Evolutionary conservation across 2,113 vertebrate genomes (phyloP), one percentile per base, ranked within the genome.

Genomic region (Promerops cafer): DNA sequence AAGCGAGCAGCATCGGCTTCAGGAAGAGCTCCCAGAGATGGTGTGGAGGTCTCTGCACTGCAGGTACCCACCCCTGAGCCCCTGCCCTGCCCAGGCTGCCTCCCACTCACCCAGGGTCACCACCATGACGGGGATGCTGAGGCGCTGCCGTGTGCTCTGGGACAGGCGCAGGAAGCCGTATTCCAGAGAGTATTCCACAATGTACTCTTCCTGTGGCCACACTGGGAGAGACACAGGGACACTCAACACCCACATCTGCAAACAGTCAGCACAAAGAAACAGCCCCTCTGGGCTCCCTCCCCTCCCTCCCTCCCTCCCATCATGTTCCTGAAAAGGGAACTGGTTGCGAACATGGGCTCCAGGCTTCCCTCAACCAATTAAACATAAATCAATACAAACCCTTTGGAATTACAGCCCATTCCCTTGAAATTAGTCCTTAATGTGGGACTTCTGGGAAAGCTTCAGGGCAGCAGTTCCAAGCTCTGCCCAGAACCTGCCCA

Each of bases 101-200:
- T 39, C 57, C 27, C 66, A 95, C 98, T 99, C 94, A 99, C 99
- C 99, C 84, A 99, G 97, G 3, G 99, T 99, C 83, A 99, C 99
- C 64, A 99, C 99, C 99, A 99, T 99, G 89, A 99, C 99, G 0
- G 99, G 99, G 97, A 99, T 99, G 98, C 99, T 99, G 71, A 99
- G 99, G 52, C 99, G 98, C 96, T 99, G 99, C 10, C 99, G 97
- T 0, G 99, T 99, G 98, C 97, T 98, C 97, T 99, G 99, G 4
- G 99, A 99, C 64, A 99, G 97, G n/a, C 99, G 98, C 72, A 99
- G 97, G 87, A 99, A 99, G 26, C 99, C 99, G 0, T 99, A 99
- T 87, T 99, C 99, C 97, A 99, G 93, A 0, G 99, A 99, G 90
- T 99, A 99, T 79, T 99, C 99, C 96, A 99, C 99, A 1, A 99